Evolutionary conservation across 2,113 vertebrate genomes (phyloP), one percentile per base, ranked within the genome.

Genomic region (Verasper variegatus): DNA sequence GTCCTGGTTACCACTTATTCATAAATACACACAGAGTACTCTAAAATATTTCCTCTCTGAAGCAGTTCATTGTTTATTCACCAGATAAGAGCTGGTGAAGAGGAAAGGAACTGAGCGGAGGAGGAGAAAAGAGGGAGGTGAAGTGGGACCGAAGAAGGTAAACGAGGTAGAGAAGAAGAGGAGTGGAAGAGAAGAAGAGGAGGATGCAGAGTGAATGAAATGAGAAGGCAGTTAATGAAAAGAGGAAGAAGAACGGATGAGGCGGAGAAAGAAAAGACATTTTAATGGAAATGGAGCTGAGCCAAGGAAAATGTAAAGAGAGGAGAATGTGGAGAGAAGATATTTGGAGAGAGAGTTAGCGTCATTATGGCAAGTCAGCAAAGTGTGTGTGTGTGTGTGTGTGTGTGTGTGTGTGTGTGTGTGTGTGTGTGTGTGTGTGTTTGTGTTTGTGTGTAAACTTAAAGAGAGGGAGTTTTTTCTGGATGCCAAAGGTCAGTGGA

Each of bases 401-500:
- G 35, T 57, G 49, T 73, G 21, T 73, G 59, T 60, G 42, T 51
- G 62, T 51, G 62, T 65, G 52, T 47, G 23, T 64, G 71, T 65
- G 42, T 58, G 73, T 52, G 15, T 14, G 70, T 54, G 47, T 40
- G 71, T 51, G 63, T 27, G 63, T 65, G 26, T 37, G 37, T 37
- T 9, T 37, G 37, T 42, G 11, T 42, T 11, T 42, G 40, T 42
- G 40, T 35, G 35, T 42, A 10, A 37, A 69, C 57, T 61, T 47
- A 1, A 2, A 20, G 26, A 66, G 21, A 35, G 57, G 10, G 67
- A 21, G 65, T 63, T 82, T 75, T 74, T 73, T 65, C 62, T 64
- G 18, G 17, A 64, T 67, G 80, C 56, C 71, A 83, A 74, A 85
- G 85, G 82, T 85, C 69, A 17, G n/a, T 3, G 72, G 74, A 69